Evolutionary conservation across 1,140 invertebrate genomes (phyloP), one percentile per base, ranked within the genome.

Genomic region (Orchesella cincta): DNA sequence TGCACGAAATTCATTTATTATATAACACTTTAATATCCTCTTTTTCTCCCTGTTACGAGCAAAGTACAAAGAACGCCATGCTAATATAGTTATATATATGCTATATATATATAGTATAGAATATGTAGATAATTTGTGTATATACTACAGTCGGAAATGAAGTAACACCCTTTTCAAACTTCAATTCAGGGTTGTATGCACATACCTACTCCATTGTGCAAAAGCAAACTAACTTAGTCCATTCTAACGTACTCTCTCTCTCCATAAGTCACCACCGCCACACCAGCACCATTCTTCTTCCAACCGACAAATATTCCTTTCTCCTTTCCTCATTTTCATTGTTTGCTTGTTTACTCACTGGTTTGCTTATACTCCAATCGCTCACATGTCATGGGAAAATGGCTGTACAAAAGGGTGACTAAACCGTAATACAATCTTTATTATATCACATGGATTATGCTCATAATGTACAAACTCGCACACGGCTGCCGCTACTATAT

Each of bases 1-100:
- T 57, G 54, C 54, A 57, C 54, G 54, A 57, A 57, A 57, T 5
- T 57, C 54, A 57, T 57, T 57, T 57, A 57, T 57, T n/a, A 57
- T 57, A n/a, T 57, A 57, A 57, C 54, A 57, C 54, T 57, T 57
- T 57, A 57, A 57, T 57, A 57, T 57, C 54, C 54, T 23, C 23
- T 57, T 57, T n/a, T 57, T 23, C 54, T 23, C 23, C 12, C 3
- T 18, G 12, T 18, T 16, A 57, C 39, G 18, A 46, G 39, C 39
- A 46, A 5, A 57, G 54, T 14, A 23, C n/a, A 26, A 5, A 57
- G 54, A 57, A 23, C 3, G 54, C n/a, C n/a, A n/a, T n/a, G n/a
- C 8, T 16, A 57, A 18, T 57, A 57, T n/a, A 23, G 26, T 57
- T 57, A 23, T 57, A 57, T 57, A n/a, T n/a, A n/a, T n/a, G n/a